Evolutionary conservation across 1,140 invertebrate genomes (phyloP), one percentile per base, ranked within the genome.

Genomic region (Grapholita molesta): DNA sequence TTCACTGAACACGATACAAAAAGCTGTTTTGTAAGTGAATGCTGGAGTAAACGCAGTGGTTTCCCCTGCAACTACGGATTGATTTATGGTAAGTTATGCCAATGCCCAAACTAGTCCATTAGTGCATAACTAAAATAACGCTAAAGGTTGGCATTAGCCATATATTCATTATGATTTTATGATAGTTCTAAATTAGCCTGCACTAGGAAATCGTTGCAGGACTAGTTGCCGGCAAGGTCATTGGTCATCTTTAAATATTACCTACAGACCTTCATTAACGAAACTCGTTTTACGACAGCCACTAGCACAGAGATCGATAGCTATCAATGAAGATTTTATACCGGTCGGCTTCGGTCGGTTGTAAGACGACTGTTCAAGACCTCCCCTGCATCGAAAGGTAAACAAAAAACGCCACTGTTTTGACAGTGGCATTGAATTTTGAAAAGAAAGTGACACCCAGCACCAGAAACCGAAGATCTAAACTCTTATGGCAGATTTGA

Each of bases 81-180:
- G 74, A 84, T 89, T 84, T 82, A 89, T 85, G 85, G 86, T 89
- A 78, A 84, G 84, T 80, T 70, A 76, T 74, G 73, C 15, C 42
- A 48, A 48, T 48, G 42, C 18, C 42, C 42, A 48, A 8, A 9
- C 42, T 21, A 21, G 42, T 48, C 42, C 18, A 48, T 18, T 48
- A 18, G 7, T 48, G 42, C 42, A 48, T 15, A 48, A 48, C 42
- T 7, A 48, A 21, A 48, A 48, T n/a, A 48, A 21, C 9, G 2
- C 18, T 48, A 21, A 8, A 38, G 5, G 4, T 21, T 7, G 7
- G 8, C 42, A 21, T 48, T 15, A 21, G 5, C 5, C 38, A 21
- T 48, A 0, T 38, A 38, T n/a, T 9, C 35, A 18, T 42, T n/a
- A 9, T 30, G 15, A 3, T n/a, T 21, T 48, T 48, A 8, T 48